Evolutionary conservation across 2,888 invertebrate genomes (phyloP), one percentile per base, ranked within the genome.

Genomic region (Thymelicus sylvestris): DNA sequence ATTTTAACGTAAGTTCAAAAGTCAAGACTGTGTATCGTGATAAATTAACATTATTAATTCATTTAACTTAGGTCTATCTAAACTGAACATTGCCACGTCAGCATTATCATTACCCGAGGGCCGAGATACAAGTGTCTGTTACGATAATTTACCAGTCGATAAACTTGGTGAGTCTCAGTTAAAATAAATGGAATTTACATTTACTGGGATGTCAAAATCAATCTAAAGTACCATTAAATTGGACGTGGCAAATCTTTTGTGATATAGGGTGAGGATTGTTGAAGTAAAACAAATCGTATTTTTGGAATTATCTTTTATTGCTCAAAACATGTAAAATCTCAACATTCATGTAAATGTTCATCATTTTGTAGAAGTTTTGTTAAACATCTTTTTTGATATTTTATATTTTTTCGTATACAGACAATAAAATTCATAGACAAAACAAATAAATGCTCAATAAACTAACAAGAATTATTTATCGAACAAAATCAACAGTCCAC

Each of bases 241-340:
- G 13, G 44, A 68, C 68, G 31, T 31, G 62, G 62, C 62, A 62
- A 62, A 63, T 68, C 62, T 62, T 67, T 44, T 63, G 10, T 55
- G 10, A 47, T 57, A 69, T 19, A 52, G 57, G 62, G 68, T 63
- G 57, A 63, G 68, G 63, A 63, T 48, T 55, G 47, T 47, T 67
- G 44, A 12, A 69, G 39, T 69, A 69, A 69, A 69, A 69, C 57
- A 69, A 47, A 55, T 57, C 47, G 47, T 10, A 57, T 13, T 69
- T 47, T 69, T 69, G 57, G 57, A 69, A 63, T 57, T 63, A 57
- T 69, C 68, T 47, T 69, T 69, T 69, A 69, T 69, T 69, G 52
- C 63, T 69, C 63, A 69, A 63, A 69, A 63, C 68, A 69, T 69
- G 38, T 62, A 63, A 62, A 68, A 62, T 67, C 52, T 67, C 61